Base-by-base conservation (phyloP, 2,888 invertebrate genomes). In the Yponomeuta evonymella region DNA sequence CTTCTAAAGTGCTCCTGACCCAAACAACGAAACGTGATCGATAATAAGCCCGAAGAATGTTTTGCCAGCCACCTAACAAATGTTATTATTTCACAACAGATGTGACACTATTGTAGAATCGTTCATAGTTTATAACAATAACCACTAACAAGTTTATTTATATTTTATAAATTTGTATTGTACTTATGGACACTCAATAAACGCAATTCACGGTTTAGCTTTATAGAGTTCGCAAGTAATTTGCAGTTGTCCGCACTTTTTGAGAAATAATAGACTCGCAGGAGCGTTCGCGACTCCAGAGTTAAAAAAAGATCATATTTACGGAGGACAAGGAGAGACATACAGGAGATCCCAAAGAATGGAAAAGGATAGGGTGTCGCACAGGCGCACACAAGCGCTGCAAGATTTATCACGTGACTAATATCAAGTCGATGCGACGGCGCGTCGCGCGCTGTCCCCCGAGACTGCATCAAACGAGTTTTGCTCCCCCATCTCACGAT, bases 381-480 rank as follows among this genome's bases (percentile, higher is more conserved):
- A 69, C 51, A 29, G 51, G 80, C 75, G 76, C 80, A 84, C 79
- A 84, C 80, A 82, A 81, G 82, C 78, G 79, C 77, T 80, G 80
- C 81, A 87, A 90, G 90, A 91, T 92, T 90, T 91, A 92, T 91
- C 89, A 91, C 87, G 90, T 90, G 91, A 90, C 88, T 91, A 92
- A 90, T 90, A 88, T 86, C 83, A 83, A 87, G 86, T 81, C 85
- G 84, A 85, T 85, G 85, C 88, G 88, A 85, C 86, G 86, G 84
- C 85, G 85, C 84, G 85, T 78, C 82, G 78, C 79, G 78, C 81
- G 66, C 65, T 78, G 79, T 89, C 91, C 90, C 90, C 75, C 78
- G 89, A 85, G 91, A 90, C 87, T 89, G 87, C 83, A 89, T 92
- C 91, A 92, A 91, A 91, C 90, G 90, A 91, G 91, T 89, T 91